These are phyloP conservation scores for Chelon labrosus DNA, from an alignment of 2,797 vertebrate species.

Conservation along the genomic window DNA sequence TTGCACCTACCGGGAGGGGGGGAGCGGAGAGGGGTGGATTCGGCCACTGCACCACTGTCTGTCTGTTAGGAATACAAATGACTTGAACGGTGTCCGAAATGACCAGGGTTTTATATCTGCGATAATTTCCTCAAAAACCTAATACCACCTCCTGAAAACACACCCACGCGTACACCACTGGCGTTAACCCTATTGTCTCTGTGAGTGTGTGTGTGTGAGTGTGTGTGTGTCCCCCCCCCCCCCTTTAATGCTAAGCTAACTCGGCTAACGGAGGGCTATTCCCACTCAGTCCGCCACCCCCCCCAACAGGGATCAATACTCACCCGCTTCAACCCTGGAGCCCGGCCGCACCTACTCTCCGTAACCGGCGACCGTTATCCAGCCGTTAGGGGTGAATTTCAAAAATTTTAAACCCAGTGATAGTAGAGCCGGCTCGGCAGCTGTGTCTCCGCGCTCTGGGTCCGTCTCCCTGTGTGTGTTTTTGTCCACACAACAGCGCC, in stretches of 20 bases:
- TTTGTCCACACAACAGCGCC: slow-evolving; percentile 82
- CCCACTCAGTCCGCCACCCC: slow-evolving; percentile 72
- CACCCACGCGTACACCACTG: slow-evolving; percentile 27
- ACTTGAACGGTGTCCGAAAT: slow-evolving; percentile 55
- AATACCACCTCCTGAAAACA: slow-evolving; percentile 24
- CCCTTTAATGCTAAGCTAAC: slow-evolving; percentile 82
- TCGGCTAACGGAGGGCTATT: slow-evolving; percentile 75
- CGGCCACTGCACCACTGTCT: slow-evolving; percentile 81
- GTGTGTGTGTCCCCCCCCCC: slow-evolving; percentile 41
- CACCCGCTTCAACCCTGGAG: slow-evolving; percentile 66
- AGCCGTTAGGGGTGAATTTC: background rate
- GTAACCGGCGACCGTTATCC: slow-evolving; percentile 26
- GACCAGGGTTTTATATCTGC: background rate
- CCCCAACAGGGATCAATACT: slow-evolving; percentile 69
- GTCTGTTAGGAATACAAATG: slow-evolving; percentile 81
- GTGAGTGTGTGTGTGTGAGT: slow-evolving; percentile 8
- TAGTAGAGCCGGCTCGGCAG: slow-evolving; percentile 52
- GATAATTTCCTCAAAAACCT: background rate
- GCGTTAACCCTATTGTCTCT: slow-evolving; percentile 77
- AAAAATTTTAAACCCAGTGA: slow-evolving; percentile 7
- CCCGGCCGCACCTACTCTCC: slow-evolving; percentile 64
- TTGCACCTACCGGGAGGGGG: slow-evolving; percentile 69
- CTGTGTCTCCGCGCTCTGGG: slow-evolving; percentile 41
- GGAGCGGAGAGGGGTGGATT: slow-evolving; percentile 57
- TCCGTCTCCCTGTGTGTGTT: slow-evolving; percentile 61